Conservation (phyloP, 2,888 invertebrate species). For the Epirrhoe tristata region DNA sequence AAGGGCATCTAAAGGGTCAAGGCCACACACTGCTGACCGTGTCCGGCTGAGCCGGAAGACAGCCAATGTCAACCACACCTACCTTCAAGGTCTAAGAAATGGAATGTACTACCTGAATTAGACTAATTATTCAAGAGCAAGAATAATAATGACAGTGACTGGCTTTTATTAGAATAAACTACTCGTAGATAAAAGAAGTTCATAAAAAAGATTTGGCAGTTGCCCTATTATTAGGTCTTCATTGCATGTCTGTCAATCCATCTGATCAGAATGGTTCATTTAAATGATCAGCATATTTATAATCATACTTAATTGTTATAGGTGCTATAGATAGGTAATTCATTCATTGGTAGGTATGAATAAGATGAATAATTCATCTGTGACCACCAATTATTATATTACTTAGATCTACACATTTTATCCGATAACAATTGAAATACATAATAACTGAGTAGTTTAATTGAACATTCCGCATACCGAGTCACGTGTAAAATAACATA, state of each 20-base stretch:
- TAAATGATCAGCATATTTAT: no score
- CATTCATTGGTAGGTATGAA: not conserved
- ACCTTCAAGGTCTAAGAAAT: conserved; percentile 80
- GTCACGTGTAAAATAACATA: not conserved
- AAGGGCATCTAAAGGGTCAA: conserved; percentile 19
- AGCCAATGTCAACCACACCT: conserved; percentile 54
- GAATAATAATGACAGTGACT: not conserved
- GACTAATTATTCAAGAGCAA: conserved; percentile 15
- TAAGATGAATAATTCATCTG: not conserved
- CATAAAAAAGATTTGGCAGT: no score
- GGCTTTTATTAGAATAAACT: not conserved
- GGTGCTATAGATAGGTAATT: no score
- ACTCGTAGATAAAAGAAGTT: no score
- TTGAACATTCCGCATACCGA: not conserved
- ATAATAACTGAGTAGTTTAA: conserved; percentile 2
- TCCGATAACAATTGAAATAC: conserved; percentile 9
- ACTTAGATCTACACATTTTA: conserved; percentile 3
- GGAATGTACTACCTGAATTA: conserved; percentile 51
- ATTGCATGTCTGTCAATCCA: no score
- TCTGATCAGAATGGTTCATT: no score
- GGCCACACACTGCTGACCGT: conserved; percentile 24
- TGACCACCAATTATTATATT: not conserved
- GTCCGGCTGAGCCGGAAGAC: conserved; percentile 69
- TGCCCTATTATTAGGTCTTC: no score
- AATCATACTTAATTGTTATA: no score